phyloP scores from a whole-genome alignment of 2,113 vertebrate genomes.

The Numenius arquata region DNA sequence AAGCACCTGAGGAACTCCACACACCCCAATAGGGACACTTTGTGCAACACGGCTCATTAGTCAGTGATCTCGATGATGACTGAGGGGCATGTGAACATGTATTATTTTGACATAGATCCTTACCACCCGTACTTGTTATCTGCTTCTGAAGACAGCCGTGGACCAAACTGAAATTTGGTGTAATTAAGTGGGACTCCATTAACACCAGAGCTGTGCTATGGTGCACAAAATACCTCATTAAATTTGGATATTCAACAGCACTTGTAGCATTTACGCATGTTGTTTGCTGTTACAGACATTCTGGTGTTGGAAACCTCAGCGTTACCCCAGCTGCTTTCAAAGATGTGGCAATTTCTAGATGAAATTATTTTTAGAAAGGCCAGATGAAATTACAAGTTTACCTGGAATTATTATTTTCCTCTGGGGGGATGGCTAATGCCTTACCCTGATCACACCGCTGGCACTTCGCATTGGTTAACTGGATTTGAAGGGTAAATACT shows the following conservation, averaged over 20 bases:
- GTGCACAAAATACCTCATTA: background rate
- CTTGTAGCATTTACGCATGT: background rate
- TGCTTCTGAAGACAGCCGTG: background rate
- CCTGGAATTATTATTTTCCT: background rate
- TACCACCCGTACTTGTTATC: background rate
- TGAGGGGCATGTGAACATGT: background rate
- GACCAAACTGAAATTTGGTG: background rate
- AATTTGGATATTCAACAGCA: background rate
- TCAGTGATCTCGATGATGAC: background rate
- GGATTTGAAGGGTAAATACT: background rate
- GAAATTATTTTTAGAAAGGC: background rate
- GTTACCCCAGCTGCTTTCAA: background rate
- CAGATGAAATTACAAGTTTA: background rate
- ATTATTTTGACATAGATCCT: background rate
- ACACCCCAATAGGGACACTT: rapidly evolving
- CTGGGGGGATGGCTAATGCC: background rate
- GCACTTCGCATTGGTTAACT: background rate
- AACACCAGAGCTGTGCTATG: background rate
- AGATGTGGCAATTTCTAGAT: background rate
- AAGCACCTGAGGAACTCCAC: background rate
- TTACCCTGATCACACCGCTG: background rate
- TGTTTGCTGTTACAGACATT: background rate
- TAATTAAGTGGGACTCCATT: background rate
- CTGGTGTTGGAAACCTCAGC: background rate
- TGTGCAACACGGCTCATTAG: background rate